Conservation (phyloP, 2,113 vertebrate genomes). For the Himantopus leucocephalus region DNA sequence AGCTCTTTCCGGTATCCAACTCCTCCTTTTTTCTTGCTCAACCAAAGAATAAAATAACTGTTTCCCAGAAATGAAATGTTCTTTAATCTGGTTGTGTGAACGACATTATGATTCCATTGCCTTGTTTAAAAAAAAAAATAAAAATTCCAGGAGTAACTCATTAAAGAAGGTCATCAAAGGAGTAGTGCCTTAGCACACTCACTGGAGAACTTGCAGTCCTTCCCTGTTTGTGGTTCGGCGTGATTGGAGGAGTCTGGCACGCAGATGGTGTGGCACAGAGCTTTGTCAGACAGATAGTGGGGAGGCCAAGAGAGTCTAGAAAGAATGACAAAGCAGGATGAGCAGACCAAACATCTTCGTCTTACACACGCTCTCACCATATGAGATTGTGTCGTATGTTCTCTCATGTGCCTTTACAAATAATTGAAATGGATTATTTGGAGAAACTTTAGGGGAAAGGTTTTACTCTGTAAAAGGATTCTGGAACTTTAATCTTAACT, state of each 20-base stretch:
- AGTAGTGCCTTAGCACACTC: neutral
- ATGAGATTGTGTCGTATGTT: neutral
- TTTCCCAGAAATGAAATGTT: conserved; percentile 39
- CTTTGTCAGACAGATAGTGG: neutral
- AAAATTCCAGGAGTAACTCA: neutral
- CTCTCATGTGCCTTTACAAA: neutral
- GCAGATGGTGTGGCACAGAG: neutral
- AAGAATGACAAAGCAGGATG: conserved; percentile 17
- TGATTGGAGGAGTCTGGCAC: neutral
- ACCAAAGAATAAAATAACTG: neutral
- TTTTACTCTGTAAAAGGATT: neutral
- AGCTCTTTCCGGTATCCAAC: neutral
- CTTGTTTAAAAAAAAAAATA: neutral
- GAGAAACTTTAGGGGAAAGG: neutral
- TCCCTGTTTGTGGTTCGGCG: neutral
- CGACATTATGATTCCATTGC: neutral
- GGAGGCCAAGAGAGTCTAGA: neutral
- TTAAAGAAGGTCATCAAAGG: neutral
- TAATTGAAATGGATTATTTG: neutral
- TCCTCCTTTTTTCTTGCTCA: neutral
- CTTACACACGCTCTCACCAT: neutral
- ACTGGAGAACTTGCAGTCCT: neutral
- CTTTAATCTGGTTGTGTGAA: neutral
- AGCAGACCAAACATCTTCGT: neutral
- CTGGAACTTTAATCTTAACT: neutral